Conservation (phyloP, 1,140 invertebrate species). For the Tetraneura akinire region DNA sequence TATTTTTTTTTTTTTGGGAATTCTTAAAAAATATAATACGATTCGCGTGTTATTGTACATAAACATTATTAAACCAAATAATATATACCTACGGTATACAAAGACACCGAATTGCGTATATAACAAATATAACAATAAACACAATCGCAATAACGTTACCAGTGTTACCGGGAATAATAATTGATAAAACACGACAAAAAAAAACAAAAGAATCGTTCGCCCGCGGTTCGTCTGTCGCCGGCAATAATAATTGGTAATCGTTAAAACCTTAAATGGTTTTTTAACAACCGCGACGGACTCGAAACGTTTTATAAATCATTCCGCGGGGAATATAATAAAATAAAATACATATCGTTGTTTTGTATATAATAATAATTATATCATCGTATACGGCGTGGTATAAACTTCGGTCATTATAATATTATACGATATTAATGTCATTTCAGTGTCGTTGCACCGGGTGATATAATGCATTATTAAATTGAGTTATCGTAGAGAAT, state of each 20-base stretch:
- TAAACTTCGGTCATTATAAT: too few species aligned
- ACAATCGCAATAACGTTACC: background rate
- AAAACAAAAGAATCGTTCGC: background rate
- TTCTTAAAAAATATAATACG: too few species aligned
- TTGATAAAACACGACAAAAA: background rate
- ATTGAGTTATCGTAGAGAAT: constrained; percentile 4
- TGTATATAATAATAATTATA: too few species aligned
- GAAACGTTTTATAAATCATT: constrained; percentile 23
- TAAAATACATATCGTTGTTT: background rate
- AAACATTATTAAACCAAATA: too few species aligned
- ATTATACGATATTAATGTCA: too few species aligned
- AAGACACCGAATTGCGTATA: too few species aligned
- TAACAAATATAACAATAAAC: too few species aligned
- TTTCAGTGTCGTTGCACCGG: background rate
- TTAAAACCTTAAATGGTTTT: background rate
- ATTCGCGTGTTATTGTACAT: too few species aligned
- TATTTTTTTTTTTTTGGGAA: too few species aligned
- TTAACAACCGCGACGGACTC: background rate
- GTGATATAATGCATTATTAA: too few species aligned
- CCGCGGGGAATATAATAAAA: background rate
- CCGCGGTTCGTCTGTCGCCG: background rate
- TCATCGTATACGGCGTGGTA: too few species aligned
- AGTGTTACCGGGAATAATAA: background rate
- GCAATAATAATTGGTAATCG: background rate
- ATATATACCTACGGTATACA: too few species aligned